Evolutionary conservation across 1,140 invertebrate genomes (phyloP), one percentile per base, ranked within the genome.

Genomic region (Philotrypesis tridentata): DNA sequence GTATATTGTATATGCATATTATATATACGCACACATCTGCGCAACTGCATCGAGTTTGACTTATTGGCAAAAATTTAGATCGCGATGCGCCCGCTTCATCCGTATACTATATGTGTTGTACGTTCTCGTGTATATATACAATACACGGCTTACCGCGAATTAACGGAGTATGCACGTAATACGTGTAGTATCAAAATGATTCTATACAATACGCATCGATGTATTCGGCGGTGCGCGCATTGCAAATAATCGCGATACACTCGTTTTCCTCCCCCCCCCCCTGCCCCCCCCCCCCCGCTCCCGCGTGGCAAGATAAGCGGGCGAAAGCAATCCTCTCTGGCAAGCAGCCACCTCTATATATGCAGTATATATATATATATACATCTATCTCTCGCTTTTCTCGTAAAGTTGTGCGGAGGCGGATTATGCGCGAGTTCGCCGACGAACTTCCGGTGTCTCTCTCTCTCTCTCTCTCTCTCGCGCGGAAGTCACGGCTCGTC

Each of bases 401-500:
- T 55, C 61, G 74, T 77, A 77, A 82, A 82, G 11, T 82, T 77
- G 79, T 33, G 37, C 70, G 61, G 23, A 11, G 29, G n/a, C 4
- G 75, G 75, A 78, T 73, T 77, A 82, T 27, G 68, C 23, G 72
- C 68, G 48, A 76, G 43, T 71, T 60, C 27, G 33, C 60, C 23
- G 5, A 37, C 27, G 37, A 80, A 37, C 60, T 74, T 80, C 55
- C 79, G 71, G 70, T 72, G 67, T 79, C 27, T 23, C 8, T 25
- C 63, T 27, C 11, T 9, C 40, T 21, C 11, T 3, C 73, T 17
- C 72, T 25, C 43, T 14, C 72, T 5, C 43, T 23, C 76, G n/a
- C n/a, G n/a, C n/a, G 70, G 79, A 80, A 80, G 37, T 72, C 79
- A 73, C 37, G 70, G 25, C 27, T 40, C 37, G 55, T 76, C 61